Conservation (phyloP, 2,888 invertebrate species). For the Lithophane ornitopus region DNA sequence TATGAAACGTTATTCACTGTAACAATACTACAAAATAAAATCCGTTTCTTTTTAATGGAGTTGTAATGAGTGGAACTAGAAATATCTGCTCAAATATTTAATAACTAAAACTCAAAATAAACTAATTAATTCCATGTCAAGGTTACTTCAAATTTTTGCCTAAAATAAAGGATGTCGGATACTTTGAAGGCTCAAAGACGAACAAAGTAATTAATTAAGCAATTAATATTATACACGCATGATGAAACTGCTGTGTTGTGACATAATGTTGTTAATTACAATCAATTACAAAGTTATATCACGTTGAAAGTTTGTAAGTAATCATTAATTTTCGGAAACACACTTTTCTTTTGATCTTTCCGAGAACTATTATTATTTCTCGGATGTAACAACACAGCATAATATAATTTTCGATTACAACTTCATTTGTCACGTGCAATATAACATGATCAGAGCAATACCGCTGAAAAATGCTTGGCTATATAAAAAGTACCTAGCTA, state of each 20-base stretch:
- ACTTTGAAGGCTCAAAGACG: conserved; percentile 33
- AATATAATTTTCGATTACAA: neutral
- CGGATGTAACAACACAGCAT: neutral
- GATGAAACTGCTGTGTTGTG: conserved; percentile 64
- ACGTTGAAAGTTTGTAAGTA: conserved; percentile 42
- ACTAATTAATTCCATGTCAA: conserved; percentile 13
- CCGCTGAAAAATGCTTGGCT: neutral
- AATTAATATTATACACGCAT: conserved; percentile 63
- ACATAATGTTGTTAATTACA: conserved; percentile 64
- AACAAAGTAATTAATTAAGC: conserved; percentile 54
- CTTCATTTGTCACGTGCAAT: neutral
- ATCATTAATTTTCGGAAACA: conserved; percentile 46
- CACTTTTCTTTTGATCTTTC: conserved; percentile 42
- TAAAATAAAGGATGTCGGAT: conserved; percentile 30
- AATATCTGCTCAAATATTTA: neutral
- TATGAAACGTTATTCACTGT: neutral
- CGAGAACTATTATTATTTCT: conserved; percentile 8
- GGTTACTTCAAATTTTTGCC: conserved; percentile 1
- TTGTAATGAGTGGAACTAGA: neutral
- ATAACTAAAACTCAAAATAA: neutral
- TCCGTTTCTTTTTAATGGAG: too few relatives aligned
- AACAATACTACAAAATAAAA: neutral
- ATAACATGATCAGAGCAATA: neutral
- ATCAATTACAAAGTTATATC: conserved; percentile 65
- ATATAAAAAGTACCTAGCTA: neutral